Evolutionary conservation across 2,113 vertebrate genomes (phyloP), one percentile per base, ranked within the genome.

Genomic region (Perca flavescens): DNA sequence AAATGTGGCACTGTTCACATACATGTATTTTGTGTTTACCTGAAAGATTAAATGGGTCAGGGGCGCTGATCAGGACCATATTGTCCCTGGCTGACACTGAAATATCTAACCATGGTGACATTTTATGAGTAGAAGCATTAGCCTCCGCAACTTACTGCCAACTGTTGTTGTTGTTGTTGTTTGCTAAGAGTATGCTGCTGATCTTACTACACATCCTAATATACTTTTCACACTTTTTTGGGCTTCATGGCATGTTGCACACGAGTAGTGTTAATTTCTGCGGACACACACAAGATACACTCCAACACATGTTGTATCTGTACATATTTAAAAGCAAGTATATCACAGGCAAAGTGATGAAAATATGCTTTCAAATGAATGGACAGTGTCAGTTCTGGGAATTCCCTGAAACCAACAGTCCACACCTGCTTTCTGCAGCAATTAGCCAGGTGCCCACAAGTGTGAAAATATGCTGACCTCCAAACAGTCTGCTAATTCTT

Each of bases 361-460:
- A 43, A 54, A 54, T 16, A 21, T 21, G 4, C 31, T 31, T n/a
- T 43, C 5, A 70, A 34, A 7, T 31, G 11, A 43, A 19, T 62
- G 12, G 11, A 53, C 1, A 13, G 15, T 54, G 34, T 5, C 49
- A 19, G 22, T 43, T 40, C 50, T 36, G 4, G 13, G 13, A 61
- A 50, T 36, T 6, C 14, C 34, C 50, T 25, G 16, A n/a, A 57
- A 46, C 17, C 2, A 36, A 14, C n/a, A 36, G 52, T 13, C 31
- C 53, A 46, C 16, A 79, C 50, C 56, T 57, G 63, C 63, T 36
- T 50, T 62, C 34, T 22, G 17, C 34, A 56, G 31, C 21, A 19
- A 69, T 77, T 70, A 49, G 62, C 62, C 64, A 70, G 36, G 28
- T 68, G 28, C 17, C 17, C 15, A n/a, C 65, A 57, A 21, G 70